Evolutionary conservation across 2,888 invertebrate genomes (phyloP), one percentile per base, ranked within the genome.

Genomic region (Lagria hirta): DNA sequence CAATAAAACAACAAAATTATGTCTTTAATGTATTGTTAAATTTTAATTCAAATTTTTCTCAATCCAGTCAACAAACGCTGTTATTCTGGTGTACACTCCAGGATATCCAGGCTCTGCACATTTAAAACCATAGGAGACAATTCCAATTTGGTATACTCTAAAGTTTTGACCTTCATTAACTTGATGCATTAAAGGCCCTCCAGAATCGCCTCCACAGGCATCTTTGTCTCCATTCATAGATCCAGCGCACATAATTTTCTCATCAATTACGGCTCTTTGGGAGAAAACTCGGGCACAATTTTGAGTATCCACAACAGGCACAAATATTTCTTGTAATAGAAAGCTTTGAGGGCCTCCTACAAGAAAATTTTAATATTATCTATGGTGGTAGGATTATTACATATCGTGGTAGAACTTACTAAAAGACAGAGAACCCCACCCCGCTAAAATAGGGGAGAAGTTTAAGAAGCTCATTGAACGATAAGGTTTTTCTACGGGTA

Each of bases 191-290:
- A 90, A 70, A 0, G 90, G 89, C 2, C 90, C 90, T 0, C 90
- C 90, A 29, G 87, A 88, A 71, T 90, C 90, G 1, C 89, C 87
- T 72, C 83, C 81, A 57, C 87, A 88, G 24, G 87, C 80, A 62
- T 88, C 88, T 63, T 80, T 81, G 13, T 82, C 82, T 0, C 86
- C 86, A 30, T 66, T 60, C 34, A 75, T 66, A 61, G 66, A 79
- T 0, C 87, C 87, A 0, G 87, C 88, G 61, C 88, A 89, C 2
- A 88, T 54, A 16, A 83, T 81, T 1, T 81, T 73, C 10, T 80
- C 70, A 60, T 86, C 84, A 20, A 82, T 77, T 0, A 73, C 57
- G 43, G 79, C 75, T 65, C 81, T 79, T 3, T 65, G 66, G 1
- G 65, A 59, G 65, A 79, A 87, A 0, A 80, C 78, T 2, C 70